phyloP scores from a whole-genome alignment of 2,113 vertebrate genomes.

The Psittacula cyanocephala region DNA sequence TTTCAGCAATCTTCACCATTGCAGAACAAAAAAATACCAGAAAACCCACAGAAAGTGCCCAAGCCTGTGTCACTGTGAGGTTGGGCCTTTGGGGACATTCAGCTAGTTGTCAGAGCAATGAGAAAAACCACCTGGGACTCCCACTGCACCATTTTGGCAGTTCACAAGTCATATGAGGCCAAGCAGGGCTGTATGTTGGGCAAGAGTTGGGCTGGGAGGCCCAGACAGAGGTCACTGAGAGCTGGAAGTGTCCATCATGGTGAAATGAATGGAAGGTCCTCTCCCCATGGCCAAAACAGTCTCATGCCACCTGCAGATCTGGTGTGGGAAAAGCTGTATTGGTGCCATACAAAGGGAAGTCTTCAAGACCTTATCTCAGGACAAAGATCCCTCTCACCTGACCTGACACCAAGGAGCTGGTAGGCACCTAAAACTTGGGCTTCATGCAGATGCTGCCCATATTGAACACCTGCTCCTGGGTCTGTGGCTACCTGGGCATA shows the following conservation, averaged over 20 bases:
- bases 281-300: not conserved
- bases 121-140: not conserved
- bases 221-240: not conserved
- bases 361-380: not conserved
- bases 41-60: not conserved
- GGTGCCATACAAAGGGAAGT: not conserved
- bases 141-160: fast-evolving
- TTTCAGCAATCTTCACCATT: not conserved
- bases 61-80: fast-evolving
- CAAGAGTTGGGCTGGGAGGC: not conserved
- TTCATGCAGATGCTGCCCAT: not conserved
- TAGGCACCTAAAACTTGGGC: not conserved
- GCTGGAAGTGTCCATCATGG: not conserved
- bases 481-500: fast-evolving
- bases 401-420: not conserved
- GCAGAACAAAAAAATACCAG: not conserved
- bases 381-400: not conserved
- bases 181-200: not conserved
- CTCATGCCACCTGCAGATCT: not conserved
- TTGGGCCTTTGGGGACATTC: not conserved
- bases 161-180: fast-evolving
- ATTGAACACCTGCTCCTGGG: not conserved
- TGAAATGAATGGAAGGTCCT: not conserved
- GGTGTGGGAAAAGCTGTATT: not conserved
- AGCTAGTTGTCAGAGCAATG: not conserved